Conservation (phyloP, 1,140 invertebrate genomes). For the Maniola jurtina region DNA sequence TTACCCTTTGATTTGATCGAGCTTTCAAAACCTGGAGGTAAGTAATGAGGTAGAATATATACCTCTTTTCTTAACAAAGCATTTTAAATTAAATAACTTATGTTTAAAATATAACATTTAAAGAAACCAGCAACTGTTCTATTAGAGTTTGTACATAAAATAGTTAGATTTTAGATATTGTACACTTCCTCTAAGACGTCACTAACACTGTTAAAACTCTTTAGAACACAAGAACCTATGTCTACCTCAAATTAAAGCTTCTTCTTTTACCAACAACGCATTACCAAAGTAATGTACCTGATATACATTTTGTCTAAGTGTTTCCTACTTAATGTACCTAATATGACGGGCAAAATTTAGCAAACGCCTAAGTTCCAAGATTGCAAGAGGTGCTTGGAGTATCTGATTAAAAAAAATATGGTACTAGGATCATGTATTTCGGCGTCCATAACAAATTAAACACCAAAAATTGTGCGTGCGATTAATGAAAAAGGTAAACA, state of each 20-base stretch:
- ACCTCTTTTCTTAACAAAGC: too few relatives aligned
- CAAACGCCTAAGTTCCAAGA: background rate
- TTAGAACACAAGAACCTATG: conserved; percentile 69
- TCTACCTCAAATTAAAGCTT: conserved; percentile 77
- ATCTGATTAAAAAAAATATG: too few relatives aligned
- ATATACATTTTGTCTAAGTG: conserved; percentile 60
- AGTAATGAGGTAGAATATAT: too few relatives aligned
- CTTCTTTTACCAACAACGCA: conserved; percentile 69
- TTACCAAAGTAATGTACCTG: conserved; percentile 53
- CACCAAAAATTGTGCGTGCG: too few relatives aligned
- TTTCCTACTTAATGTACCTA: conserved; percentile 42
- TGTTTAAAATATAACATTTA: too few relatives aligned
- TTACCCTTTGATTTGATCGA: too few relatives aligned
- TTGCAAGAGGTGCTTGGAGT: too few relatives aligned
- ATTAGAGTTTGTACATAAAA: conserved; percentile 39
- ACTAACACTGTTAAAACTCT: conserved; percentile 58
- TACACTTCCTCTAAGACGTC: conserved; percentile 41
- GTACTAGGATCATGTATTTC: too few relatives aligned
- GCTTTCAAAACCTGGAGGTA: too few relatives aligned
- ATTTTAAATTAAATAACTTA: too few relatives aligned
- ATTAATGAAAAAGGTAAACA: too few relatives aligned
- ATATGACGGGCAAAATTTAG: conserved; percentile 36
- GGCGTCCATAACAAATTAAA: background rate
- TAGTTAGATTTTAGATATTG: conserved; percentile 38
- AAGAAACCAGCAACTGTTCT: background rate